Evolutionary conservation across 2,888 invertebrate genomes (phyloP).

Genomic region (Drosophila koepferae): DNA sequence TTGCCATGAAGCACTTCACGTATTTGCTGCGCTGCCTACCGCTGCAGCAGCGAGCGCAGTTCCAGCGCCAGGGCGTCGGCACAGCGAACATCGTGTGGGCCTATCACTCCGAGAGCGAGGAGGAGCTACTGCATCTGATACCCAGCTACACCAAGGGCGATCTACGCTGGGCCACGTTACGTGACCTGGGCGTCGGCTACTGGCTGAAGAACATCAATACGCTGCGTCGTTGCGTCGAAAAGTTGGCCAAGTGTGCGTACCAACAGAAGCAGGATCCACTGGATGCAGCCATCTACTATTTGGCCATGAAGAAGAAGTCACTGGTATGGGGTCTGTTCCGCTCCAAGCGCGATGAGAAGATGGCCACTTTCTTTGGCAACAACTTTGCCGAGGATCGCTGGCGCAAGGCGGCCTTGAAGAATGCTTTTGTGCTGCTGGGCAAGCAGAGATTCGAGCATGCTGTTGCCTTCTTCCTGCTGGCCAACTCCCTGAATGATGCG

Average conservation of each 20-base stretch:
- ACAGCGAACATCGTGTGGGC: constrained; percentile 99
- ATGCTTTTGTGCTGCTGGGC: constrained; percentile 97
- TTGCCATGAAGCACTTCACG: constrained; percentile 99
- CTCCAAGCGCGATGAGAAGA: constrained; percentile 94
- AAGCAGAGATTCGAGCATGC: constrained; percentile 99
- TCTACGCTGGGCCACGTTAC: constrained; percentile 95
- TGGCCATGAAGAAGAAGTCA: constrained; percentile 99
- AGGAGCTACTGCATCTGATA: constrained; percentile 95
- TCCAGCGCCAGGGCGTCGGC: constrained; percentile 94
- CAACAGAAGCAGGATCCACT: constrained; percentile 96
- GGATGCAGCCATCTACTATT: constrained; percentile 98
- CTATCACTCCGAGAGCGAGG: constrained; percentile 99
- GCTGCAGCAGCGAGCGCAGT: constrained; percentile 92
- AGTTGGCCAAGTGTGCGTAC: constrained; percentile 97
- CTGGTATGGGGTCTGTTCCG: constrained; percentile 97
- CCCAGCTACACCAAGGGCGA: constrained; percentile 94
- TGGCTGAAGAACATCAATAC: constrained; percentile 95
- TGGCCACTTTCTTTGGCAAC: constrained; percentile 97
- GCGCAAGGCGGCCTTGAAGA: constrained; percentile 98
- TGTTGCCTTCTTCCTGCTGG: constrained; percentile 98
- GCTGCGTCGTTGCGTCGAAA: constrained; percentile 94
- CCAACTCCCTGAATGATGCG: constrained; percentile 97
- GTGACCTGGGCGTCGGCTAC: constrained; percentile 97
- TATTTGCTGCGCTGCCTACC: constrained; percentile 97
- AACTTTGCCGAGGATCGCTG: constrained; percentile 97